Conservation (phyloP, 2,888 invertebrate genomes). For the Scaptomyza cyrtandrae region DNA sequence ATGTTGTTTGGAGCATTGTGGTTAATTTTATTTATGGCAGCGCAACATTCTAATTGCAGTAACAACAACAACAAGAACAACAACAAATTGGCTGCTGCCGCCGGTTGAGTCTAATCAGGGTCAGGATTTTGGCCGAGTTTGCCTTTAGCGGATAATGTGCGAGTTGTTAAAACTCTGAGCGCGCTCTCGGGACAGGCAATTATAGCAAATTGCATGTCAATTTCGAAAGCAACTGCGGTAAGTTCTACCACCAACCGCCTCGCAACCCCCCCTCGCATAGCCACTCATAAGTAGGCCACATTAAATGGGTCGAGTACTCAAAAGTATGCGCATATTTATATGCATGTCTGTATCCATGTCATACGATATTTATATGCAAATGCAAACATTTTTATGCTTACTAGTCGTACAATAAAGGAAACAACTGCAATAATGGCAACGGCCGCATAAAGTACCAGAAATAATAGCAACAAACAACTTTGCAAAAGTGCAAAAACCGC, state of each 20-base stretch:
- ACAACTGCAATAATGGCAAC: conserved; percentile 75
- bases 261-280: background rate
- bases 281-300: conserved; percentile 55
- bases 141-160: background rate
- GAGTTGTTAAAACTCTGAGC: conserved; percentile 1
- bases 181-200: conserved; percentile 39
- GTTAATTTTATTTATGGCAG: conserved; percentile 73
- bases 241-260: background rate
- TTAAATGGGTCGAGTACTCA: conserved; percentile 41
- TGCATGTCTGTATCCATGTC: background rate
- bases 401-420: conserved; percentile 69
- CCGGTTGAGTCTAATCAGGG: conserved; percentile 63
- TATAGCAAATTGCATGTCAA: conserved; percentile 71
- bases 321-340: conserved; percentile 21
- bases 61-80: conserved; percentile 51
- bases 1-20: conserved; percentile 67
- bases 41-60: conserved; percentile 72
- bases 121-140: conserved; percentile 38
- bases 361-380: conserved; percentile 38
- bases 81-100: conserved; percentile 44
- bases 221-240: conserved; percentile 37
- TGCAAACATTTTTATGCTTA: conserved; percentile 56
- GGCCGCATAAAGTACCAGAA: conserved; percentile 72
- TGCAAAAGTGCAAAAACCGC: conserved; percentile 70
- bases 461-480: conserved; percentile 74